A percentile compares a stretch with the other conserved stretches of the same genome.
These are phyloP conservation scores for Apis dorsata DNA, from an alignment of 1,140 invertebrate genomes.

Conservation along the genomic window DNA sequence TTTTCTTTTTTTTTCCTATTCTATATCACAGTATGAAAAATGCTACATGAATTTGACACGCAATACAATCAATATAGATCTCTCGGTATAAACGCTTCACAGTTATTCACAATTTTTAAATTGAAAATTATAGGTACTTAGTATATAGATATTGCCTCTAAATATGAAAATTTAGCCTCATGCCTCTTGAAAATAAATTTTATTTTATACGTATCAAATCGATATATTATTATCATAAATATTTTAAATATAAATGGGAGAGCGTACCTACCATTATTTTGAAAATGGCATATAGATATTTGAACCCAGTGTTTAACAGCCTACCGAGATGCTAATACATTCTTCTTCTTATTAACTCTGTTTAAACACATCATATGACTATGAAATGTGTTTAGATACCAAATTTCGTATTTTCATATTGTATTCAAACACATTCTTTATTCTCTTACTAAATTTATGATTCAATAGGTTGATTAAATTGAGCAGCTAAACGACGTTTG, in stretches of 20 bases:
- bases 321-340: conserved; percentile 52
- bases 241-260: conserved; percentile 51
- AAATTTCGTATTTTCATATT: background rate
- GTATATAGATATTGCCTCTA: conserved; percentile 27
- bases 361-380: background rate
- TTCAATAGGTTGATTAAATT: conserved; percentile 77
- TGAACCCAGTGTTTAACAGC: conserved; percentile 29
- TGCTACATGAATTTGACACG: conserved; percentile 69
- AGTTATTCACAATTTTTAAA: conserved; percentile 42
- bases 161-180: conserved; percentile 43
- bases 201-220: conserved; percentile 50
- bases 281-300: conserved; percentile 56
- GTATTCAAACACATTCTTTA: background rate
- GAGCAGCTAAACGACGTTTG: conserved; percentile 77
- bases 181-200: conserved; percentile 58
- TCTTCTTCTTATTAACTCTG: conserved; percentile 2
- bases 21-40: conserved; percentile 77
- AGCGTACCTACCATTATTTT: conserved; percentile 60
- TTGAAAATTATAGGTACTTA: conserved; percentile 39
- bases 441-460: conserved; percentile 53
- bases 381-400: background rate
- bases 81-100: conserved; percentile 64
- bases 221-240: conserved; percentile 46
- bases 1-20: conserved; percentile 47
- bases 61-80: conserved; percentile 60